A percentile compares a stretch with the other conserved stretches of the same genome.
Conservation (phyloP, 2,113 vertebrate genomes). For the Xenotilapia flavipinnis region DNA sequence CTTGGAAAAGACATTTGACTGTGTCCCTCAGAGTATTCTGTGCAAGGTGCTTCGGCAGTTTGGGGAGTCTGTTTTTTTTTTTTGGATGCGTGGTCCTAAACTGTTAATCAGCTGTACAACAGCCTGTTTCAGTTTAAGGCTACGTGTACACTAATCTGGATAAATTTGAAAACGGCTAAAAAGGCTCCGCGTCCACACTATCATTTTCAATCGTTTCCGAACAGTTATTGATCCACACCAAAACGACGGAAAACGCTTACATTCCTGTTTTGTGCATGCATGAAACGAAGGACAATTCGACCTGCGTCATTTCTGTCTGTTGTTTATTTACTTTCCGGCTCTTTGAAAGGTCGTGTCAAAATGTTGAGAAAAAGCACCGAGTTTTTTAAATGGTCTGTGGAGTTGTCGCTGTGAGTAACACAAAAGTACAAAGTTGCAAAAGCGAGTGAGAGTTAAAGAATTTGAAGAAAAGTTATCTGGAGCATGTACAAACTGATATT, state of each 20-base stretch:
- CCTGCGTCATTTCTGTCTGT: neutral
- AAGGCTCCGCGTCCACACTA: neutral
- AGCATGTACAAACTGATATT: neutral
- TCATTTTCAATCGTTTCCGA: neutral
- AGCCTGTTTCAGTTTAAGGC: neutral
- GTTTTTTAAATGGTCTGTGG: neutral
- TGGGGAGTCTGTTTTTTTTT: accelerated
- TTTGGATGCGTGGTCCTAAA: neutral
- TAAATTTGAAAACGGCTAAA: neutral
- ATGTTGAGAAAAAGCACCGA: neutral
- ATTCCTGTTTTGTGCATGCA: neutral
- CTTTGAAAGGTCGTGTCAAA: neutral
- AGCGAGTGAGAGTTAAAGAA: neutral
- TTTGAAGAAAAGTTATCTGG: neutral
- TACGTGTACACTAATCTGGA: neutral
- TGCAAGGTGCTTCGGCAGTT: neutral
- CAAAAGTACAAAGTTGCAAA: neutral
- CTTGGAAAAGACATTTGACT: neutral
- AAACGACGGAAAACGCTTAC: neutral
- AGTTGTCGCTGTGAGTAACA: neutral
- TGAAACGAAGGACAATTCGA: neutral
- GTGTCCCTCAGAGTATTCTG: neutral
- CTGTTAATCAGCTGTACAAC: neutral
- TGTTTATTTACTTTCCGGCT: neutral
- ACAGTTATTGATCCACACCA: neutral